phyloP scores from a whole-genome alignment of 2,888 invertebrate species.

The Sesia bembeciformis region DNA sequence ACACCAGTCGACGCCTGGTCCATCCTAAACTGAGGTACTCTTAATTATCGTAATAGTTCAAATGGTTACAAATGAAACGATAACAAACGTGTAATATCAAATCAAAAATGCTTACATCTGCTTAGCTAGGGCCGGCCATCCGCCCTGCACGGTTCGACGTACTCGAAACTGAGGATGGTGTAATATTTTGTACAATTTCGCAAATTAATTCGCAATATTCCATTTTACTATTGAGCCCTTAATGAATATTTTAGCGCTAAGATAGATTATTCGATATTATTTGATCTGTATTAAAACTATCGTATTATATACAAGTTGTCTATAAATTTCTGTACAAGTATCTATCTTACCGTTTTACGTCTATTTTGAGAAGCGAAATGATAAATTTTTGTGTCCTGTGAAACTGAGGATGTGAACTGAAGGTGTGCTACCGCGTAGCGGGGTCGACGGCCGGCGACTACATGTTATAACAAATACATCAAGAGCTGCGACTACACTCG shows the following conservation, averaged over 20 bases:
- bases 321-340: constrained; percentile 68
- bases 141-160: constrained; percentile 40
- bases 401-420: constrained; percentile 64
- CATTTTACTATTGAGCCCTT: constrained; percentile 61
- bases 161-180: constrained; percentile 56
- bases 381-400: constrained; percentile 37
- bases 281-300: constrained; percentile 69
- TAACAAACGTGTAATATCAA: constrained; percentile 71
- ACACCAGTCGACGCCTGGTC: constrained; percentile 74
- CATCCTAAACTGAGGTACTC: constrained; percentile 72
- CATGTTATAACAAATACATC: constrained; percentile 72
- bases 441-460: constrained; percentile 59
- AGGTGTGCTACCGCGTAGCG: constrained; percentile 42
- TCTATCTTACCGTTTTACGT: constrained; percentile 60
- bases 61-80: constrained; percentile 71
- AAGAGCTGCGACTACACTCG: constrained; percentile 18
- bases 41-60: constrained; percentile 69
- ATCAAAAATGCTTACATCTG: constrained; percentile 70
- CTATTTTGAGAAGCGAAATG: constrained; percentile 57
- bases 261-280: constrained; percentile 58
- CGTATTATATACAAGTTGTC: constrained; percentile 61
- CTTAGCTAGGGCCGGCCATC: constrained; percentile 67
- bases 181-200: constrained; percentile 54
- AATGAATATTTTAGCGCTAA: constrained; percentile 65
- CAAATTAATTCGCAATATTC: constrained; percentile 59